These are phyloP conservation scores for Drosophila lutescens DNA, from an alignment of 2,888 invertebrate species.

Conservation along the genomic window DNA sequence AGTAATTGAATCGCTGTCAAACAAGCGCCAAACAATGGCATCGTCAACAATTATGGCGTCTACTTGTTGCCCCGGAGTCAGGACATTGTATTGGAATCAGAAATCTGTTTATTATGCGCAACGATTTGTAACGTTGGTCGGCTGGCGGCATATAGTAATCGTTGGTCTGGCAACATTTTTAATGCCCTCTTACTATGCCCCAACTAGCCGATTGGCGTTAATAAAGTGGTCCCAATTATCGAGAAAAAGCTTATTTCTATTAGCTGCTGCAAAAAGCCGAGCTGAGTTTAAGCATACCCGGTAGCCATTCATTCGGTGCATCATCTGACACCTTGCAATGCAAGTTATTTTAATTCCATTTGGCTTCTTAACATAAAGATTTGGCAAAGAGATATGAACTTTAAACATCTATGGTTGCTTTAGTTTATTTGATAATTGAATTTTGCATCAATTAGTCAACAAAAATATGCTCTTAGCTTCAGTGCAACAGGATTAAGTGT, in stretches of 20 bases:
- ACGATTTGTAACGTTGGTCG: slow-evolving; percentile 13
- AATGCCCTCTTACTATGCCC: slow-evolving; percentile 13
- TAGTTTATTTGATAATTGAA: background rate
- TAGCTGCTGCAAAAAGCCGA: background rate
- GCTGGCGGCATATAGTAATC: background rate
- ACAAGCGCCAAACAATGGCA: slow-evolving; percentile 11
- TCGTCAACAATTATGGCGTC: slow-evolving; percentile 11
- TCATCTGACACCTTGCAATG: slow-evolving; percentile 14
- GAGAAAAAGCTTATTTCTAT: background rate
- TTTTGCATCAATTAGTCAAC: background rate
- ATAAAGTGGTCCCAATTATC: too few species aligned
- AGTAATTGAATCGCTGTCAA: slow-evolving; percentile 35
- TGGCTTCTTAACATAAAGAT: slow-evolving; percentile 13
- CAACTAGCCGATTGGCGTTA: too few species aligned
- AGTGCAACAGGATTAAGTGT: background rate
- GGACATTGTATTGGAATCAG: slow-evolving; percentile 1
- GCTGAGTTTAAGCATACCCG: too few species aligned
- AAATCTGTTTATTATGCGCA: slow-evolving; percentile 24
- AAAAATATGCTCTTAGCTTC: background rate
- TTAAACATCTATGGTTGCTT: background rate
- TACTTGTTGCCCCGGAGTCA: slow-evolving; percentile 27
- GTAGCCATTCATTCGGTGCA: background rate
- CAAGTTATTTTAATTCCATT: slow-evolving; percentile 38
- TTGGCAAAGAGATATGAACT: slow-evolving; percentile 17
- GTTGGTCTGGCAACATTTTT: background rate